Conservation (phyloP, 2,797 vertebrate genomes). For the Molossus molossus region DNA sequence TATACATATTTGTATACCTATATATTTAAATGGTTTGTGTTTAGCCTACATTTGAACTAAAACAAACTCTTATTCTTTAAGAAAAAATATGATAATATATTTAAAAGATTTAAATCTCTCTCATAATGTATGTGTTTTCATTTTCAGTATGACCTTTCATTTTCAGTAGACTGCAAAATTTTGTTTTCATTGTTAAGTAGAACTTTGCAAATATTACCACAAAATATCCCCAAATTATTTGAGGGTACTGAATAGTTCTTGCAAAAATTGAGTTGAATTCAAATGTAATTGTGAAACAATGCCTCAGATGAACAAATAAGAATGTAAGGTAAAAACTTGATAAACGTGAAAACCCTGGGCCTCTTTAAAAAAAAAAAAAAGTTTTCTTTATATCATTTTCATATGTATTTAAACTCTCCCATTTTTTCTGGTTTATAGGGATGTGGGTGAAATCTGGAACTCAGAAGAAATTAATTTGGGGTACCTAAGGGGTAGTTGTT, state of each 20-base stretch:
- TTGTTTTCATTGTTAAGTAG: not conserved
- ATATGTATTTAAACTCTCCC: not conserved
- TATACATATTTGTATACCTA: no score
- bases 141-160: slow-evolving; percentile 37
- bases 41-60: not conserved
- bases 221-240: not conserved
- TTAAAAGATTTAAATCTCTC: slow-evolving; percentile 19
- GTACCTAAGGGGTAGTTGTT: rapidly evolving
- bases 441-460: not conserved
- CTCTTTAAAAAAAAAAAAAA: not conserved
- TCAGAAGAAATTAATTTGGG: not conserved
- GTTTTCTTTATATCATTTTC: not conserved
- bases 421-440: not conserved
- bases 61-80: not conserved
- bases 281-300: slow-evolving; percentile 23
- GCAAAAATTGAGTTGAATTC: slow-evolving; percentile 9
- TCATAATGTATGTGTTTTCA: not conserved
- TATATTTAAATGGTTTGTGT: not conserved
- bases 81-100: not conserved
- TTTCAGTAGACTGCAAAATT: not conserved
- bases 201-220: not conserved
- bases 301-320: not conserved
- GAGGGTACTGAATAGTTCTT: not conserved
- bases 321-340: not conserved
- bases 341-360: not conserved